Percentiles rank a stretch among this genome's conserved stretches.
Evolutionary conservation across 2,113 vertebrate genomes (phyloP).

Genomic region (Vombatus ursinus): DNA sequence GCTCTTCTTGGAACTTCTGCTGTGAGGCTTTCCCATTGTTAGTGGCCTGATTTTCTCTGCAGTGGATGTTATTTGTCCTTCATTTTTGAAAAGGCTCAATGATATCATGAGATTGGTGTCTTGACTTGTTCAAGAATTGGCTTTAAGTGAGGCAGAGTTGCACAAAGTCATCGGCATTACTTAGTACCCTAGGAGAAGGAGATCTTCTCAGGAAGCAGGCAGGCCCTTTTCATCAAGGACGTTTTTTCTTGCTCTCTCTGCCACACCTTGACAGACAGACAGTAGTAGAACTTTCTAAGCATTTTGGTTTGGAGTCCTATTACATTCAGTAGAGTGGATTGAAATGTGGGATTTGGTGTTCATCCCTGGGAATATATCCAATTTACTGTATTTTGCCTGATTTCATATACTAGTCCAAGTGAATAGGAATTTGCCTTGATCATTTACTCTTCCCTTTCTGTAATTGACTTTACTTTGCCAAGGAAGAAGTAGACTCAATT

Average conservation of each 20-base stretch:
- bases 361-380: conserved; percentile 32
- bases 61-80: not conserved
- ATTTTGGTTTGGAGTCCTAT: not conserved
- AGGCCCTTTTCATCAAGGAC: not conserved
- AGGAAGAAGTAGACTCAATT: not conserved
- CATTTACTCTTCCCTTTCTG: conserved; percentile 1
- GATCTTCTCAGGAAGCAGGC: not conserved
- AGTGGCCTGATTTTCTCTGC: not conserved
- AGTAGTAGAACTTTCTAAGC: not conserved
- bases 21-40: not conserved
- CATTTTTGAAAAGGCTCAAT: not conserved
- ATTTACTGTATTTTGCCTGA: not conserved
- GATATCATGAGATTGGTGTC: not conserved
- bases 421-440: not conserved
- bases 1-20: not conserved
- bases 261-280: not conserved
- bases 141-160: not conserved
- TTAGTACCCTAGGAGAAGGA: not conserved
- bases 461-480: not conserved
- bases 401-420: conserved; percentile 33
- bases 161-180: not conserved
- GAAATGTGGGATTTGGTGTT: not conserved
- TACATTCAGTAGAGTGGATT: too few relatives aligned
- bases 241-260: not conserved
- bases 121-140: not conserved